phyloP scores from a whole-genome alignment of 1,140 invertebrate genomes.

The Saccostrea glomerata region DNA sequence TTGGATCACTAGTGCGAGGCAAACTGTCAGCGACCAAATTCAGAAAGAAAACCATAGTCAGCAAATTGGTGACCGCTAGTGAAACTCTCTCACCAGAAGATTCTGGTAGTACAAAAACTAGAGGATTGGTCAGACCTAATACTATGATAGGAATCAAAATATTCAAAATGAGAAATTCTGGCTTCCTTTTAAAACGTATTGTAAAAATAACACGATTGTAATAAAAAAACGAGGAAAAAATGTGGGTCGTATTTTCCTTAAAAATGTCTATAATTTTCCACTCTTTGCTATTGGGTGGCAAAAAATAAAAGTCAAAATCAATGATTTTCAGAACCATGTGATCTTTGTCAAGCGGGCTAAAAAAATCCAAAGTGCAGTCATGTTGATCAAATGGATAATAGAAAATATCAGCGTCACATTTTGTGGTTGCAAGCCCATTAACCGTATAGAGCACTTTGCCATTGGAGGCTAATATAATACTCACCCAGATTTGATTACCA shows the following conservation, averaged over 20 bases:
- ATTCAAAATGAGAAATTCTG: slow-evolving; percentile 29
- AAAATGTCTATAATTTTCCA: background rate
- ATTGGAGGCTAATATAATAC: background rate
- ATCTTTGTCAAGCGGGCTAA: background rate
- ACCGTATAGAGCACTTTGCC: background rate
- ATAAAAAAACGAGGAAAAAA: background rate
- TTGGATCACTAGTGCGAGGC: slow-evolving; percentile 13
- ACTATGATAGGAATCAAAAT: slow-evolving; percentile 27
- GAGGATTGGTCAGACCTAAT: slow-evolving; percentile 36
- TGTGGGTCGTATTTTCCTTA: background rate
- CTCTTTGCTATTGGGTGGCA: background rate
- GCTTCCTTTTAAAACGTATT: background rate
- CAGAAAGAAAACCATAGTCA: slow-evolving; percentile 42
- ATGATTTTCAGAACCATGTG: background rate
- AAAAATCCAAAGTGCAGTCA: background rate
- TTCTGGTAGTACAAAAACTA: slow-evolving; percentile 44
- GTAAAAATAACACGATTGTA: background rate
- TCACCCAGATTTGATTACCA: background rate
- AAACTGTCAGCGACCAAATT: slow-evolving; percentile 10
- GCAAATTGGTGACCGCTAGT: slow-evolving; percentile 40
- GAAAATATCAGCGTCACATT: background rate
- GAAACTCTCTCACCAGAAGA: slow-evolving; percentile 47
- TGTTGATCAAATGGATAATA: slow-evolving; percentile 22
- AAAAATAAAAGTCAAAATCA: background rate
- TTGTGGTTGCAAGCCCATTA: background rate